Evolutionary conservation across 2,797 vertebrate genomes (phyloP), one percentile per base, ranked within the genome.

Genomic region (Periophthalmus magnuspinnatus): DNA sequence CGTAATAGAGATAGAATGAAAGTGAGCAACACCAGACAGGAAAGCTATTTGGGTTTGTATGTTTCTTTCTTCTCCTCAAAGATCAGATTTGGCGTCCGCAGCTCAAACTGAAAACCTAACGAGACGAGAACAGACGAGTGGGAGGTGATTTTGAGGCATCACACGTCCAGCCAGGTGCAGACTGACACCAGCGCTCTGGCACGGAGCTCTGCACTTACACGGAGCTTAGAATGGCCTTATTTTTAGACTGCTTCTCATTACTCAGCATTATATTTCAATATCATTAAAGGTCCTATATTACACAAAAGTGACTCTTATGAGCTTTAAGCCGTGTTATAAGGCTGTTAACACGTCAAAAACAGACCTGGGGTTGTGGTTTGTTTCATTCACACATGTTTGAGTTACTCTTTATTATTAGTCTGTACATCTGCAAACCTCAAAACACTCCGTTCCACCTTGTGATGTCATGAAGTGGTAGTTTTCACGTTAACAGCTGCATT

Each of bases 61-160:
- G 6, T 63, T 55, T 65, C 19, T n/a, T 52, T 9, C 33, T 22
- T 36, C 19, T 28, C 68, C 59, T 16, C 50, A 19, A 11, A 5
- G 32, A 50, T 6, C 1, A 19, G 24, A 41, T 70, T 68, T 47
- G 17, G 56, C 52, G 5, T 72, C 73, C 33, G 64, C 21, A 0
- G n/a, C 60, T 63, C 45, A 6, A 47, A 75, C 66, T 13, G 0
- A 61, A 67, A 67, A 58, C 69, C 70, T 52, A 61, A 55, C 47
- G 71, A 52, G 24, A 24, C 62, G 71, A 67, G 68, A 71, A 41
- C 65, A 68, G n/a, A 73, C 50, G 74, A 84, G 78, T 41, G 68
- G 81, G 81, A 85, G 82, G 84, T 84, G 84, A 72, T 84, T 84
- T 84, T 83, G 81, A 88, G 56, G 80, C 33, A 14, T 69, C 17